Evolutionary conservation across 2,888 invertebrate species (phyloP).

Genomic region (Lasius platythorax): DNA sequence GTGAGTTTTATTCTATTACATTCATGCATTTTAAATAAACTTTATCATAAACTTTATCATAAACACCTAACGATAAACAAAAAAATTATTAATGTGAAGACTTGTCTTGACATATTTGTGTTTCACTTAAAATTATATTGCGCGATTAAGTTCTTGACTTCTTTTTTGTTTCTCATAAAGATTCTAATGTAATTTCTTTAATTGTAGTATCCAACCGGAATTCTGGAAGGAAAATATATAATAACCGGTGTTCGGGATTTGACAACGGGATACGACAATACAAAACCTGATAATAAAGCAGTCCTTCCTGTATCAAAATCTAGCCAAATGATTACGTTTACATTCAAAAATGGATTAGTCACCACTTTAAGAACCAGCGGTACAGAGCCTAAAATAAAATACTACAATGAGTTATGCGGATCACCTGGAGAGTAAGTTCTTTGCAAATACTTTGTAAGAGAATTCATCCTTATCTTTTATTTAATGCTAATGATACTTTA

Average conservation of each 20-base stretch:
- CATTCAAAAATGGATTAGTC: constrained; percentile 94
- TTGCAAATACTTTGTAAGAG: not conserved
- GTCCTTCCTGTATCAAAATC: constrained; percentile 89
- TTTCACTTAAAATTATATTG: not conserved
- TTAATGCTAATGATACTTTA: not conserved
- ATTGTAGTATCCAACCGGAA: constrained; percentile 90
- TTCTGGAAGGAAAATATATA: constrained; percentile 88
- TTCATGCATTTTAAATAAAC: not conserved
- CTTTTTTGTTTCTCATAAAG: not conserved
- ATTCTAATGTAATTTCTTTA: constrained; percentile 40
- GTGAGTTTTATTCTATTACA: not conserved
- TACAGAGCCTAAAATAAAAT: constrained; percentile 99
- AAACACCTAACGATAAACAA: not conserved
- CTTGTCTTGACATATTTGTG: not conserved
- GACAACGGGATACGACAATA: constrained; percentile 94
- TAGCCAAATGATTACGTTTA: constrained; percentile 98
- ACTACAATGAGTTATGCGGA: constrained; percentile 96
- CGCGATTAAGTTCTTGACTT: not conserved
- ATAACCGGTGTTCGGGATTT: constrained; percentile 94
- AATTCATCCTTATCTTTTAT: not conserved
- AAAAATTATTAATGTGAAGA: not conserved
- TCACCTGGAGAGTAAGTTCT: constrained; percentile 88
- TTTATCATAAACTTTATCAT: not conserved
- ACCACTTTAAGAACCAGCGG: constrained; percentile 98
- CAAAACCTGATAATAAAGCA: constrained; percentile 90